Evolutionary conservation across 2,888 invertebrate species (phyloP).

Genomic region (Achlya flavicornis): DNA sequence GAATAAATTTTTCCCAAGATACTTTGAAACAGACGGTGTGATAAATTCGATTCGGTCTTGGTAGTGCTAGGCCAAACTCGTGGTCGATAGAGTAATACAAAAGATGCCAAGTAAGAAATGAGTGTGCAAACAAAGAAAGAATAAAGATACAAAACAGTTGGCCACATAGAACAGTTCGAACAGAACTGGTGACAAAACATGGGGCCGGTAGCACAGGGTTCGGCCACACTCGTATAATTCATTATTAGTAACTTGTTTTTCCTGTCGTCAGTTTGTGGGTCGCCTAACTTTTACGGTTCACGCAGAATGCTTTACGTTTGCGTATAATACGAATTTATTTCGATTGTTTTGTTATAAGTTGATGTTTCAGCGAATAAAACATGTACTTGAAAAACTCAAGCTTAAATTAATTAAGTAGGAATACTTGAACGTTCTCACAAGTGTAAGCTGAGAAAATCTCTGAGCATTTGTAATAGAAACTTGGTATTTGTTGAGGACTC

Average conservation of each 20-base stretch:
- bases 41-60: not conserved
- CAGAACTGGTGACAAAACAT: constrained; percentile 27
- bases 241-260: constrained; percentile 70
- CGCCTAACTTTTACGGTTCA: constrained; percentile 13
- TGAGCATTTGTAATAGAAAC: constrained; percentile 54
- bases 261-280: constrained; percentile 42
- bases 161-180: constrained; percentile 11
- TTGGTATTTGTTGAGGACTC: constrained; percentile 37
- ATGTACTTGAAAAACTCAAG: not conserved
- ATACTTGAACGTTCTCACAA: not conserved
- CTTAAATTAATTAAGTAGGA: not conserved
- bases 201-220: constrained; percentile 27
- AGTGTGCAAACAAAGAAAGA: not conserved
- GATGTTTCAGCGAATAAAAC: not conserved
- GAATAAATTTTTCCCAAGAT: not conserved
- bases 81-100: not conserved
- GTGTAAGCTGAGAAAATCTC: constrained; percentile 19
- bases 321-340: constrained; percentile 11
- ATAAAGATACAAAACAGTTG: constrained; percentile 20
- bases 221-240: constrained; percentile 55
- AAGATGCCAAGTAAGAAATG: not conserved
- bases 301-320: constrained; percentile 7
- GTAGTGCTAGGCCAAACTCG: not conserved
- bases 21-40: not conserved
- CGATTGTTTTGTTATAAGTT: not conserved